Base-by-base conservation (phyloP, 2,888 invertebrate species). In the Eupithecia abbreviata region DNA sequence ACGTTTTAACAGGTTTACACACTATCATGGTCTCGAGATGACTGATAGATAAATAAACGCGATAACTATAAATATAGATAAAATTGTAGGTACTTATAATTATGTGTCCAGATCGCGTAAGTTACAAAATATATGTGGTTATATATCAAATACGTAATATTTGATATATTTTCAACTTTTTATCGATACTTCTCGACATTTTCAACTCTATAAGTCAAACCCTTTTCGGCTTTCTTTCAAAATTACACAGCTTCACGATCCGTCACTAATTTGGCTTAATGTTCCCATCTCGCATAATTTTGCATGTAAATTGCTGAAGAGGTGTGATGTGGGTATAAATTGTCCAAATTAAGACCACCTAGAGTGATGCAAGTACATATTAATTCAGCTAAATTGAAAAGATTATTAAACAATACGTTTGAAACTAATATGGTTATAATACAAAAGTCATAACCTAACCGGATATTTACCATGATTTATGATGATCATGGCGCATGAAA, bases 321-420 rank as follows among this genome's bases (percentile, higher is more conserved):
- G 73, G 79, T 78, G 74, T 81, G 80, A 80, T 78, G 74, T 77
- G 76, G 75, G 73, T 75, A 79, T 73, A 75, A 76, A 18, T 69
- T 78, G 77, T 81, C 80, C 79, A 79, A 82, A 82, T 79, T 69
- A 73, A 72, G 84, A 83, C 84, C 84, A 83, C 84, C 84, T 70
- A 75, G 76, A 51, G 58, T 10, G 75, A 70, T 71, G 67, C 45
- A 30, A 12, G 49, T 30, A 30, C 3, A 4, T 62, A 62, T 76
- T 71, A 73, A 73, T 70, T 67, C 10, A 30, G 10, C 13, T 74
- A 49, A 58, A 73, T 49, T 58, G 30, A 65, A 55, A 62, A 72
- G 15, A 15, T 15, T 67, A 42, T 7, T 67, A 9, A 42, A 42
- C 43, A 12, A 30, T 30, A 30, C 30, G 30, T 30, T 30, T 30